Evolutionary conservation across 2,113 vertebrate genomes (phyloP).

Genomic region (Dipodomys merriami): DNA sequence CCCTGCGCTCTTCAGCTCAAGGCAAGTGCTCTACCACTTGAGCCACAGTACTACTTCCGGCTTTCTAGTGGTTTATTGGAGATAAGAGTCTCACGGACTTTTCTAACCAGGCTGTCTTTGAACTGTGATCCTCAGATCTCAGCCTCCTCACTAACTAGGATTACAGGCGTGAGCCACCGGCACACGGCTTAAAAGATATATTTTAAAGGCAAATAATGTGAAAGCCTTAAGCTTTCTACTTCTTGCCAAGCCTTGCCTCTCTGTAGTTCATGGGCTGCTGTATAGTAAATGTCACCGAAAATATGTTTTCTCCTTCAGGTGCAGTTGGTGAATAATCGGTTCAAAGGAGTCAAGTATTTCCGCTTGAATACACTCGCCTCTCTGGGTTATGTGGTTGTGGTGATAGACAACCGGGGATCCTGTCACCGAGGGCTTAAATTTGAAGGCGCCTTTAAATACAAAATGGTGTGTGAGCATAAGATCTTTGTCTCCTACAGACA

Average conservation of each 20-base stretch:
- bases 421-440: slow-evolving; percentile 91
- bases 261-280: not conserved
- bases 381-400: slow-evolving; percentile 89
- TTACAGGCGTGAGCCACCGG: too few species aligned
- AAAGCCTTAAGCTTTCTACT: slow-evolving; percentile 31
- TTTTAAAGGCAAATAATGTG: slow-evolving; percentile 32
- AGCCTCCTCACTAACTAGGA: too few species aligned
- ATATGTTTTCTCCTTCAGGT: slow-evolving; percentile 83
- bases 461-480: slow-evolving; percentile 87
- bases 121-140: too few species aligned
- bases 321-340: slow-evolving; percentile 90
- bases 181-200: not conserved
- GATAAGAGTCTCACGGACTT: too few species aligned
- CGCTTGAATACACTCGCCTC: slow-evolving; percentile 90
- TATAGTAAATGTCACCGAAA: slow-evolving; percentile 23
- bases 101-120: too few species aligned
- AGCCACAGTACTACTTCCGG: too few species aligned
- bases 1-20: too few species aligned
- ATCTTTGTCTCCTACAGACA: slow-evolving; percentile 7
- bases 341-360: slow-evolving; percentile 91
- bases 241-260: not conserved
- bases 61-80: too few species aligned
- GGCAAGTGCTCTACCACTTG: too few species aligned
- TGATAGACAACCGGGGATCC: slow-evolving; percentile 90
- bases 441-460: slow-evolving; percentile 91